Percentiles rank a stretch among this genome's conserved stretches.
These are phyloP conservation scores for Gavialis gangeticus DNA, from an alignment of 2,113 vertebrate species.

Conservation along the genomic window DNA sequence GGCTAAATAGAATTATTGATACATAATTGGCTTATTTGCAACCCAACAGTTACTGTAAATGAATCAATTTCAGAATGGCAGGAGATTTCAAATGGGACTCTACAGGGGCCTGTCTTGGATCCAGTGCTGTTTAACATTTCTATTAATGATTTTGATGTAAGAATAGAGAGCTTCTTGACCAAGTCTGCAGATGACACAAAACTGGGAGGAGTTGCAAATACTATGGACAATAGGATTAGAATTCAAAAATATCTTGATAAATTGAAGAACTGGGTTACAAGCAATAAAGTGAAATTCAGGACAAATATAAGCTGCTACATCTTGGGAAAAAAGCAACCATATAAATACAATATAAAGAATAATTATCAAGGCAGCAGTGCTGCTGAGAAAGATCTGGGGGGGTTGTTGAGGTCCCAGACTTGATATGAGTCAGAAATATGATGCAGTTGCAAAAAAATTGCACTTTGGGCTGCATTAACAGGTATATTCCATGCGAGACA, in stretches of 20 bases:
- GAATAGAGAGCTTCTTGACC: too few species aligned
- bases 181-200: too few species aligned
- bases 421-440: neutral
- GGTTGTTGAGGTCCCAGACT: neutral
- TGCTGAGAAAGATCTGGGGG: neutral
- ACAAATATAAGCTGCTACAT: too few species aligned
- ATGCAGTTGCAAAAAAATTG: neutral
- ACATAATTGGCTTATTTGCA: neutral
- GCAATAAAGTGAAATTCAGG: too few species aligned
- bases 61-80: neutral
- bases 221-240: neutral
- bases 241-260: neutral
- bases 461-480: neutral
- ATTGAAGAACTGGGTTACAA: neutral
- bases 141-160: too few species aligned
- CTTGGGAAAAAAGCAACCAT: too few species aligned
- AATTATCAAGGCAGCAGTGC: too few species aligned
- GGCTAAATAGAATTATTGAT: neutral
- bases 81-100: neutral
- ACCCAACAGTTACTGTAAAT: neutral
- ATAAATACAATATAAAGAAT: too few species aligned
- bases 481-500: neutral
- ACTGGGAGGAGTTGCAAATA: neutral
- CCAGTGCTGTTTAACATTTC: too few species aligned
- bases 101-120: neutral